Evolutionary conservation across 2,797 vertebrate genomes (phyloP).

Genomic region (Syngnathus rostellatus): DNA sequence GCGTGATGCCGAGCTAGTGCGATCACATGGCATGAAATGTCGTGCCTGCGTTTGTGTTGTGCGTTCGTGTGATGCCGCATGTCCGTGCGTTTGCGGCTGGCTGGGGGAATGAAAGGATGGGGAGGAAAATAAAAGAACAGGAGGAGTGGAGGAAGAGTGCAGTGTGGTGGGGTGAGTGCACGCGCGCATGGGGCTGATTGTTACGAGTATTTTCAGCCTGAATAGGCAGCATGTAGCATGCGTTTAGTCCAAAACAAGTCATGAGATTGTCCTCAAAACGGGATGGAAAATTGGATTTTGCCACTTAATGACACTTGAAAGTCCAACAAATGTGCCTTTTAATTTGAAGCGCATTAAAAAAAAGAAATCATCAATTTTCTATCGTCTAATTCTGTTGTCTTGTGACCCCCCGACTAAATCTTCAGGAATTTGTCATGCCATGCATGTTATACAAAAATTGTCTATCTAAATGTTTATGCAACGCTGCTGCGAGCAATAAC

Average conservation of each 20-base stretch:
- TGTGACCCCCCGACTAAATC: background rate
- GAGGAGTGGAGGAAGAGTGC: background rate
- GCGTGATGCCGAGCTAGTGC: constrained; percentile 73
- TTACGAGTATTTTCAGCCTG: constrained; percentile 62
- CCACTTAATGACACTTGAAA: constrained; percentile 21
- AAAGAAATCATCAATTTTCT: constrained; percentile 22
- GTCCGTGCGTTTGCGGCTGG: constrained; percentile 44
- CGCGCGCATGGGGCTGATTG: constrained; percentile 62
- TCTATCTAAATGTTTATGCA: constrained; percentile 1
- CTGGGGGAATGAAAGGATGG: constrained; percentile 32
- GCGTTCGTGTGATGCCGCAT: constrained; percentile 27
- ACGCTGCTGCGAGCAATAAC: background rate
- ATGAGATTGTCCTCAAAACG: constrained; percentile 44
- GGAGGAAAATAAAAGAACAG: constrained; percentile 18
- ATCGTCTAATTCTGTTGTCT: constrained; percentile 18
- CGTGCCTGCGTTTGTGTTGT: constrained; percentile 53
- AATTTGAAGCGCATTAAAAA: constrained; percentile 22
- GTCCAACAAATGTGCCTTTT: constrained; percentile 4
- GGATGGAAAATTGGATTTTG: constrained; percentile 44
- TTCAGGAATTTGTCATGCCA: background rate
- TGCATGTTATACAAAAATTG: background rate
- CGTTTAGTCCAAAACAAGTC: constrained; percentile 43
- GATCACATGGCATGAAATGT: constrained; percentile 76
- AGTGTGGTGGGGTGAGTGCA: constrained; percentile 15
- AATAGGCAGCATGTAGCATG: constrained; percentile 51